Conservation (phyloP, 2,888 invertebrate species). For the Sarcophaga carnaria region DNA sequence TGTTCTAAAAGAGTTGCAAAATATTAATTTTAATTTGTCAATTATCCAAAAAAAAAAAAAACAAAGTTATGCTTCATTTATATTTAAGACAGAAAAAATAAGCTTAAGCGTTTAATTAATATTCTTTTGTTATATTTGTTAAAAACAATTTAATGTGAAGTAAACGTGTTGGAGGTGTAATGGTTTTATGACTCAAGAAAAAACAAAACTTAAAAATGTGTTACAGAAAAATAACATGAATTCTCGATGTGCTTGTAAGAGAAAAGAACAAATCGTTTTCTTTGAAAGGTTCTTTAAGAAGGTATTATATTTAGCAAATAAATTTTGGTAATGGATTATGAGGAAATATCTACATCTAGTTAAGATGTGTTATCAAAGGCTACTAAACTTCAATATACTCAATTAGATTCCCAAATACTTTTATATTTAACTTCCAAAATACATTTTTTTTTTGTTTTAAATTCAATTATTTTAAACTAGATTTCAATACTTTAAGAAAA, state of each 20-base stretch:
- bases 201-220: constrained; percentile 1
- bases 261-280: background rate
- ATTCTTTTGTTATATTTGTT: constrained; percentile 30
- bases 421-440: background rate
- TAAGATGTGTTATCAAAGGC: constrained; percentile 42
- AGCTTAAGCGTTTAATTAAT: constrained; percentile 64
- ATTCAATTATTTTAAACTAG: constrained; percentile 18
- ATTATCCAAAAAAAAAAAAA: constrained; percentile 60
- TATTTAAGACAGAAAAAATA: constrained; percentile 52
- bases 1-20: constrained; percentile 71
- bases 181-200: constrained; percentile 11
- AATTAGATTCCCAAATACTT: constrained; percentile 31
- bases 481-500: constrained; percentile 27
- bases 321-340: constrained; percentile 10
- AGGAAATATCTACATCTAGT: constrained; percentile 45
- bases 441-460: background rate
- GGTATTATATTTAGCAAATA: constrained; percentile 22
- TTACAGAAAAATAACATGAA: background rate
- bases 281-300: background rate
- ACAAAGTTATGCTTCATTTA: constrained; percentile 40
- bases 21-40: constrained; percentile 63
- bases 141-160: constrained; percentile 37
- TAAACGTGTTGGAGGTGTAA: constrained; percentile 3
- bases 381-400: constrained; percentile 36
- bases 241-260: constrained; percentile 6